These are phyloP conservation scores for Procambarus virginalis DNA, from an alignment of 1,140 invertebrate species.

Conservation along the genomic window DNA sequence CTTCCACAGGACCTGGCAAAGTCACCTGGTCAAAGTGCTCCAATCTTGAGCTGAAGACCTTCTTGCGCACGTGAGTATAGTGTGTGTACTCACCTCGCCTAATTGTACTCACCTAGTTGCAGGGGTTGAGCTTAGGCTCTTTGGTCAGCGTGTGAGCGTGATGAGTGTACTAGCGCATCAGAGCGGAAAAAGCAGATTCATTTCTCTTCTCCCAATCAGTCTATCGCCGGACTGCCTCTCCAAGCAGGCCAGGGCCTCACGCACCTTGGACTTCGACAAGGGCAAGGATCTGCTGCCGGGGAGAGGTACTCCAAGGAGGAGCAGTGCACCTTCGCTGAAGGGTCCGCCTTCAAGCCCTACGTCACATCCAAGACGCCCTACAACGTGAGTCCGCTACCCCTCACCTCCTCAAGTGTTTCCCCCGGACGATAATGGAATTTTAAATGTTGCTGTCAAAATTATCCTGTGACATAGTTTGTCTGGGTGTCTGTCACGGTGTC, in stretches of 20 bases:
- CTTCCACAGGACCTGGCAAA: constrained; percentile 75
- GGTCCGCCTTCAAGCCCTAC: constrained; percentile 59
- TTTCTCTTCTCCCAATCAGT: too few species aligned
- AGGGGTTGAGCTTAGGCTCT: too few species aligned
- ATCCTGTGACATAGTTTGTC: too few species aligned
- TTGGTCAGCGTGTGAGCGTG: too few species aligned
- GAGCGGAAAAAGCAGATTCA: too few species aligned
- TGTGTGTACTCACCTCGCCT: too few species aligned
- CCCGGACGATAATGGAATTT: too few species aligned
- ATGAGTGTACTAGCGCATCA: too few species aligned
- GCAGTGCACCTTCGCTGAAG: constrained; percentile 76
- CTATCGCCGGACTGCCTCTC: constrained; percentile 73
- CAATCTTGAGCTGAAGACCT: constrained; percentile 69
- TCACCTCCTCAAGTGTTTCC: too few species aligned
- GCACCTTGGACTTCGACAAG: constrained; percentile 78
- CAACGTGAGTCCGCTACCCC: constrained; percentile 46
- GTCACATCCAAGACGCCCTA: constrained; percentile 62
- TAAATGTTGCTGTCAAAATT: too few species aligned
- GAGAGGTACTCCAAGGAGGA: constrained; percentile 85
- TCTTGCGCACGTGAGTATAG: constrained; percentile 54
- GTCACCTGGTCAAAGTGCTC: constrained; percentile 75
- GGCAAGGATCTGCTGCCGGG: constrained; percentile 80
- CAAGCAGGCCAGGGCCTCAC: constrained; percentile 76
- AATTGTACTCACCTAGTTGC: too few species aligned
- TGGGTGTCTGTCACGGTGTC: too few species aligned